phyloP scores from a whole-genome alignment of 35 echinoderm and acorn worm species.

The Amphiura filiformis region DNA sequence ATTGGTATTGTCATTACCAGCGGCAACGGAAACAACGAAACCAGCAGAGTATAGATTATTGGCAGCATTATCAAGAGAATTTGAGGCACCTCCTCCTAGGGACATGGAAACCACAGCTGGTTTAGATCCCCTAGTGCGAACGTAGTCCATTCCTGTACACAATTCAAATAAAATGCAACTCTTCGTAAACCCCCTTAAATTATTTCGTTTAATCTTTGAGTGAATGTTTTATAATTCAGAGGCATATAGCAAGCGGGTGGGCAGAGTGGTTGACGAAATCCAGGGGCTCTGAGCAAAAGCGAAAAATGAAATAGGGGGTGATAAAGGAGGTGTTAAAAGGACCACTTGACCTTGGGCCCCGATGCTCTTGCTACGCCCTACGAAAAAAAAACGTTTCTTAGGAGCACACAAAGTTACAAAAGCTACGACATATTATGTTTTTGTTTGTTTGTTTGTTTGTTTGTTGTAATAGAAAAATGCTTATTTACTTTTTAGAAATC shows the following conservation, averaged over 20 bases:
- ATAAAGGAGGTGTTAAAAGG: no score
- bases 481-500: no score
- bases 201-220: not conserved
- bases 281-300: not conserved
- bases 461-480: no score
- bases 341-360: no score
- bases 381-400: no score
- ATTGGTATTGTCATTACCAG: constrained; percentile 7
- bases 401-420: no score
- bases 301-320: no score
- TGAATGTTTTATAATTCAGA: not conserved
- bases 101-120: constrained; percentile 21
- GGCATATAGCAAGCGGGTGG: not conserved
- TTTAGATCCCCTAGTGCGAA: not conserved
- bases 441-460: no score
- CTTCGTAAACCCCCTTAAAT: not conserved
- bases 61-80: not conserved
- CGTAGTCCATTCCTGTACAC: constrained; percentile 1
- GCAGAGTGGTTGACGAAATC: not conserved
- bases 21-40: not conserved
- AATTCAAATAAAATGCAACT: not conserved
- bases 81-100: not conserved
- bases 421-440: no score
- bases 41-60: not conserved
- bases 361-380: no score